Evolutionary conservation across 2,113 vertebrate genomes (phyloP), one percentile per base, ranked within the genome.

Genomic region (Callaeas wilsoni): DNA sequence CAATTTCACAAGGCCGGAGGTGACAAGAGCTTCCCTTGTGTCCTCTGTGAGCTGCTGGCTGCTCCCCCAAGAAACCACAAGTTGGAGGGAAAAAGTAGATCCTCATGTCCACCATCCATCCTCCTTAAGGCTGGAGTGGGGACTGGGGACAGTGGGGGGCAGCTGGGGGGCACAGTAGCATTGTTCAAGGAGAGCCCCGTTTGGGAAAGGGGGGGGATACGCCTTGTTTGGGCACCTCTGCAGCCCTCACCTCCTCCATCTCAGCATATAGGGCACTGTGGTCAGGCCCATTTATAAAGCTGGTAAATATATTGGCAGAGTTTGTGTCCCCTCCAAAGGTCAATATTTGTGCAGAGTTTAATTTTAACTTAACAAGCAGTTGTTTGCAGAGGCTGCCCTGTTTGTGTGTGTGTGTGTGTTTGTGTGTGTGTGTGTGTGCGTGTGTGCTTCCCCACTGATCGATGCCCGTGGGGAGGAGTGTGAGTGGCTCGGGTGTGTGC

Each of bases 291-390:
- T 98, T 98, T 98, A 98, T 98, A 98, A 98, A 98, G 94, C 97
- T 97, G 97, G 98, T 98, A 98, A 98, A 98, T 98, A 98, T 97
- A 96, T 97, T 59, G 93, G 97, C 97, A 97, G 97, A 88, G 96
- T 97, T 97, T 98, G 93, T 97, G 96, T 98, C 98, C 97, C 97
- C 98, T 98, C 98, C 98, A 98, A 98, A 98, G 97, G 98, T 98
- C 98, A 98, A 98, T 98, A 98, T 98, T 98, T 98, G 98, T 98
- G 92, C 97, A 98, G 96, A 98, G 98, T 98, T 98, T 98, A 98
- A 98, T 98, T 98, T 98, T 98, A 98, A 98, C 98, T 98, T 98
- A 98, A 97, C 97, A 97, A 98, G 97, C 96, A 98, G 97, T 98
- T 98, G 97, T 98, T 98, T 98, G 98, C 97, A 97, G 97, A 98